Evolutionary conservation across 2,113 vertebrate genomes (phyloP).

Genomic region (Orthonyx spaldingii): DNA sequence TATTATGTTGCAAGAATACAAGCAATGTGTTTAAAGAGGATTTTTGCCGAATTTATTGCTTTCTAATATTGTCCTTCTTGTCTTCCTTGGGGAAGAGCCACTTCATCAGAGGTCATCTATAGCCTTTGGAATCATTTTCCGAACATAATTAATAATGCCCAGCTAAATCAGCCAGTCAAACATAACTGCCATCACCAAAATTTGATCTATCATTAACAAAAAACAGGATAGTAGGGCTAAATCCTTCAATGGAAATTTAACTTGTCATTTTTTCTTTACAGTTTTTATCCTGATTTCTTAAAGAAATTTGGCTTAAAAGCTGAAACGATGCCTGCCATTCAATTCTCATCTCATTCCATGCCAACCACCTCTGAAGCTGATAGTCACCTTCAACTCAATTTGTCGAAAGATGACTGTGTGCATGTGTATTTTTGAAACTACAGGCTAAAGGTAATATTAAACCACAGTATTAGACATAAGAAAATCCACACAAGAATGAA

Average conservation of each 20-base stretch:
- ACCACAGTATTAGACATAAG: neutral
- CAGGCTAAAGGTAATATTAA: neutral
- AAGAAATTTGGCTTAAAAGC: neutral
- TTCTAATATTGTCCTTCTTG: neutral
- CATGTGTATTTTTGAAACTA: neutral
- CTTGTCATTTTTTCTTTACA: neutral
- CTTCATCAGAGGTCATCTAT: neutral
- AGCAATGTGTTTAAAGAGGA: neutral
- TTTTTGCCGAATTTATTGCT: neutral
- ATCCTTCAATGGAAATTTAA: neutral
- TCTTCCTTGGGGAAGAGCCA: neutral
- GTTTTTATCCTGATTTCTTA: neutral
- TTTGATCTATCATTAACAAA: neutral
- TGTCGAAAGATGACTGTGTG: neutral
- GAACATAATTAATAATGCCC: neutral
- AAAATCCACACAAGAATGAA: neutral
- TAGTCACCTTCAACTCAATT: neutral
- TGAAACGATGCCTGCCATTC: neutral
- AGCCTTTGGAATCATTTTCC: neutral
- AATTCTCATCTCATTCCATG: neutral
- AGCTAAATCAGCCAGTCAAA: neutral
- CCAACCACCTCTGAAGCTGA: neutral
- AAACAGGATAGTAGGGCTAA: neutral
- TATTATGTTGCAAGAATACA: neutral
- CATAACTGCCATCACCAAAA: neutral